phyloP scores from a whole-genome alignment of 2,888 invertebrate species.

The Hemistola chrysoprasaria region DNA sequence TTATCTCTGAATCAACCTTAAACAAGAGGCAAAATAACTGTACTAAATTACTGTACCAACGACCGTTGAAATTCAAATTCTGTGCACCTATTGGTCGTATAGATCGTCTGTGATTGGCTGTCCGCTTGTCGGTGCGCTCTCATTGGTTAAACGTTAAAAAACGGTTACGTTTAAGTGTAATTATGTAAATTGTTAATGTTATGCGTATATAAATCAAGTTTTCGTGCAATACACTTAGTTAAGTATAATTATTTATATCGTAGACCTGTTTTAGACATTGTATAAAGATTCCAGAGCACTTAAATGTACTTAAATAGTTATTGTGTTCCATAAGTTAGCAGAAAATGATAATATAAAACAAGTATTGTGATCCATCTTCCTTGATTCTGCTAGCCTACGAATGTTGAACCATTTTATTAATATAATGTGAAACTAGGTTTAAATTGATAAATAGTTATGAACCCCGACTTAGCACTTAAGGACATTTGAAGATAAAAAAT shows the following conservation, averaged over 20 bases:
- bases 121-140: neutral
- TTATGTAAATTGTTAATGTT: conserved; percentile 72
- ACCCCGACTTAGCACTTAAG: conserved; percentile 36
- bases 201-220: conserved; percentile 59
- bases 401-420: conserved; percentile 32
- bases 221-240: conserved; percentile 80
- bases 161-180: conserved; percentile 57
- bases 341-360: neutral
- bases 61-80: neutral
- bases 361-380: too few species aligned
- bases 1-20: too few species aligned
- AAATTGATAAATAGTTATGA: conserved; percentile 21
- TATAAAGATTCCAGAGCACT: conserved; percentile 57
- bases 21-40: too few species aligned
- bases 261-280: conserved; percentile 65
- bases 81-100: neutral
- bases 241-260: conserved; percentile 72
- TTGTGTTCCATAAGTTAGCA: conserved; percentile 16
- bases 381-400: conserved; percentile 28
- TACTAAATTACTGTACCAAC: too few species aligned
- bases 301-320: conserved; percentile 10
- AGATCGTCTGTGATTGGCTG: conserved; percentile 2
- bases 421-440: conserved; percentile 22
- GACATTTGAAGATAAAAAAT: conserved; percentile 24
- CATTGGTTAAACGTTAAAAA: conserved; percentile 17